Base-by-base conservation (phyloP, 2,888 invertebrate genomes). In the Deilephila porcellus region DNA sequence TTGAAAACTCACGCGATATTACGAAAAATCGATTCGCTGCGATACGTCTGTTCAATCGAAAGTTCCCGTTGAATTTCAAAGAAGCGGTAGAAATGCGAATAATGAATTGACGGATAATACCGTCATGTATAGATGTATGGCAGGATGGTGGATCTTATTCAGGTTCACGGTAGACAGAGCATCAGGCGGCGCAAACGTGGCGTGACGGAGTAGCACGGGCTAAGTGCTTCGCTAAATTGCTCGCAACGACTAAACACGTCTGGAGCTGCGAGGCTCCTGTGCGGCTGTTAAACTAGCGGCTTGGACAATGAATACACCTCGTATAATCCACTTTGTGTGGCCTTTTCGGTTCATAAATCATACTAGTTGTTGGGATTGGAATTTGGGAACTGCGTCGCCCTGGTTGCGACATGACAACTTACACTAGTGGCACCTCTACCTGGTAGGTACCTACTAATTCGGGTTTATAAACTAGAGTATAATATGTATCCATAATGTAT, bases 171-270 rank as follows among this genome's bases (percentile, higher is more conserved):
- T 77, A 79, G 78, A 80, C 82, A 78, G 80, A 79, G 80, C 81
- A 81, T 81, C 80, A 82, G 85, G 80, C 82, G 84, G 80, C 79
- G 86, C 78, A 87, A 91, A 89, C 85, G 87, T 80, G 83, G 80
- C 89, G 86, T 89, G 89, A 86, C 88, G 85, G 83, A 87, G 87
- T 85, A 82, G 81, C 81, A 73, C 80, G 80, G 83, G 83, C 86
- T 89, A 89, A 91, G 90, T 89, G 90, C 89, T 88, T 77, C 80
- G 84, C 83, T 88, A 89, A 91, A 91, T 89, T 90, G 87, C 85
- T 87, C 86, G 83, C 84, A 82, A 83, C 86, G 83, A 82, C 86
- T 84, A 83, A 85, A 83, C 81, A 80, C 76, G 80, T 77, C 78
- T 79, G 75, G 71, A 76, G 77, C 79, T 76, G 77, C 77, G 72